Conservation (phyloP, 2,888 invertebrate species). For the Drosophila formosana region DNA sequence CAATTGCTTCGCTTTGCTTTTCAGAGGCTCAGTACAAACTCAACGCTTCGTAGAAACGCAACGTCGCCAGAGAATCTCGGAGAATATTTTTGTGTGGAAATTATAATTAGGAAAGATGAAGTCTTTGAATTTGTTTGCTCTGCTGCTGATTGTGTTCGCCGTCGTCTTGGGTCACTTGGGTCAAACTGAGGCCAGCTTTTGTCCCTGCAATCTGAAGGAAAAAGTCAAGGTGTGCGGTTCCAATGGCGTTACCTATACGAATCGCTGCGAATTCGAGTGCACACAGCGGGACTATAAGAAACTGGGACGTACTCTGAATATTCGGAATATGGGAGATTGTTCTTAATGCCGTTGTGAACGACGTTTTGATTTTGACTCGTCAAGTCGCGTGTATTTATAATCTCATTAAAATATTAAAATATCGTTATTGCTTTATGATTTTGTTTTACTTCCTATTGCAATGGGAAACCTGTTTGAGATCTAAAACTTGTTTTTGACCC, state of each 20-base stretch:
- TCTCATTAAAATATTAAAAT: slow-evolving; percentile 1
- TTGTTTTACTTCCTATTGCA: slow-evolving; percentile 1
- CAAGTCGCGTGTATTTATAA: background rate
- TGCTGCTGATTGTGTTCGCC: slow-evolving; percentile 34
- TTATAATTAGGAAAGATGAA: slow-evolving; percentile 67
- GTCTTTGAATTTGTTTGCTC: slow-evolving; percentile 32
- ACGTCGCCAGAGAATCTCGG: slow-evolving; percentile 27
- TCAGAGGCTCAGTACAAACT: slow-evolving; percentile 44
- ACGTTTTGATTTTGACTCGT: background rate
- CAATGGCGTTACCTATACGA: slow-evolving; percentile 96
- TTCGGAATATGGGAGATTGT: slow-evolving; percentile 71
- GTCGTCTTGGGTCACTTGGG: slow-evolving; percentile 41
- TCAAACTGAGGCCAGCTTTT: slow-evolving; percentile 85
- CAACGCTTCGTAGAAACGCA: slow-evolving; percentile 23
- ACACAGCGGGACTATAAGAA: slow-evolving; percentile 85
- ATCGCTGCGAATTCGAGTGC: slow-evolving; percentile 98
- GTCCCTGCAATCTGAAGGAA: slow-evolving; percentile 92
- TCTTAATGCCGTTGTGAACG: slow-evolving; percentile 27
- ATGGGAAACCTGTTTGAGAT: background rate
- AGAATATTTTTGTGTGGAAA: background rate
- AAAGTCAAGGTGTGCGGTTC: slow-evolving; percentile 96
- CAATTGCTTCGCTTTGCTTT: slow-evolving; percentile 13
- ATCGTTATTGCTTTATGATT: background rate
- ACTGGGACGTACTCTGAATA: slow-evolving; percentile 71
- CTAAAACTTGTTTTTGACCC: background rate